Evolutionary conservation across 2,113 vertebrate species (phyloP), one percentile per base, ranked within the genome.

Genomic region (Phrynosoma platyrhinos): DNA sequence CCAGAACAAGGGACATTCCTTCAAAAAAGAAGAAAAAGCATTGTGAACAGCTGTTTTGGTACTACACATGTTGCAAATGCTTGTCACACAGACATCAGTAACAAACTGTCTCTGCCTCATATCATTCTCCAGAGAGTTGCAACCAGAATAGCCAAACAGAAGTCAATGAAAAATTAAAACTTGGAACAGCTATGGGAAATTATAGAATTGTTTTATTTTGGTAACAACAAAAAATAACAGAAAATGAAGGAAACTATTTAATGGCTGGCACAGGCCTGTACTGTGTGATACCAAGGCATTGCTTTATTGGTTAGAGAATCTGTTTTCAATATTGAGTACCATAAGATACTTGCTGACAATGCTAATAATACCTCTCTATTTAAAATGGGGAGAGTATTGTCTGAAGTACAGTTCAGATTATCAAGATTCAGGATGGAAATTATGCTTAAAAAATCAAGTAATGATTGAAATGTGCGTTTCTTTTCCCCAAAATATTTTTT

Each of bases 91-190:
- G 53, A 58, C 75, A 82, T 75, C 71, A 30, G 69, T 87, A 90
- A 25, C 87, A 91, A 91, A 90, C 74, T 82, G 0, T 32, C 93
- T 92, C 82, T 30, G 79, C 8, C 69, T 89, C 87, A 69, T 79
- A 89, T 21, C 84, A 85, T 52, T 93, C 93, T 86, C 91, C 84
- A 85, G 80, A 78, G 74, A 78, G 25, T 5, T 62, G 23, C 52
- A 94, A 23, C 81, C 86, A 92, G 78, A 93, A 93, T 47, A 92
- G n/a, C 7, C 58, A 89, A 89, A 75, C 40, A 91, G 36, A 64
- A 92, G 83, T 92, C 72, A 89, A 91, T 69, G 79, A 93, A 94
- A 94, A 90, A 92, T 91, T 90, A 66, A 93, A 91, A 94, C 78
- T 68, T 86, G 8, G 23, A 80, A 86, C 18, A 82, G 58, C n/a